Percentiles rank a stretch among this genome's conserved stretches.
Evolutionary conservation across 2,797 vertebrate species (phyloP).

Genomic region (Alectoris magna): DNA sequence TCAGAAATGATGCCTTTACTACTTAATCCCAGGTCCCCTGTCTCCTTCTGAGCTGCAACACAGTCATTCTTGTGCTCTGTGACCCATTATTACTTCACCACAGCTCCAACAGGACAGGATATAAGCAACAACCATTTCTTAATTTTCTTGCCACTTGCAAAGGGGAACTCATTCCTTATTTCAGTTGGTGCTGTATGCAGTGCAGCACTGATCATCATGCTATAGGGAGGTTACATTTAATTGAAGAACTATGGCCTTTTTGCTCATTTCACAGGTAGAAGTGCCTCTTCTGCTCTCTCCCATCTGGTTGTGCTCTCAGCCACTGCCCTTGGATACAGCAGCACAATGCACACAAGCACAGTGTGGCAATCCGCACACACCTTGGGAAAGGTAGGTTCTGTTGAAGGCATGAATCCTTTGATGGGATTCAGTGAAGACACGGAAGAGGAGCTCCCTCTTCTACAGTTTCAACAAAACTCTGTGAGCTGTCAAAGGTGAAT

Average conservation of each 20-base stretch:
- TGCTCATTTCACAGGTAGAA: not conserved
- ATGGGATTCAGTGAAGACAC: not conserved
- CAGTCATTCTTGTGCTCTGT: not conserved
- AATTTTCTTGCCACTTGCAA: not conserved
- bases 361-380: accelerated
- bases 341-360: accelerated
- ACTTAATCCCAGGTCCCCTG: not conserved
- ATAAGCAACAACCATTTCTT: not conserved
- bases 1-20: not conserved
- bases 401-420: not conserved
- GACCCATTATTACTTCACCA: not conserved
- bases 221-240: not conserved
- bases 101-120: not conserved
- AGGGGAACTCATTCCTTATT: not conserved
- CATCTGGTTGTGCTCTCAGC: not conserved
- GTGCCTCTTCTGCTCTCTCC: not conserved
- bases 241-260: not conserved
- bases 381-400: not conserved
- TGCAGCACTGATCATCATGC: accelerated
- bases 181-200: accelerated
- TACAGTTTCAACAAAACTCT: not conserved
- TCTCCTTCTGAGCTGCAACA: not conserved
- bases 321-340: not conserved
- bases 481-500: not conserved
- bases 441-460: slow-evolving; percentile 18